phyloP scores from a whole-genome alignment of 1,140 invertebrate species.

The Drosophila nebulosa region DNA sequence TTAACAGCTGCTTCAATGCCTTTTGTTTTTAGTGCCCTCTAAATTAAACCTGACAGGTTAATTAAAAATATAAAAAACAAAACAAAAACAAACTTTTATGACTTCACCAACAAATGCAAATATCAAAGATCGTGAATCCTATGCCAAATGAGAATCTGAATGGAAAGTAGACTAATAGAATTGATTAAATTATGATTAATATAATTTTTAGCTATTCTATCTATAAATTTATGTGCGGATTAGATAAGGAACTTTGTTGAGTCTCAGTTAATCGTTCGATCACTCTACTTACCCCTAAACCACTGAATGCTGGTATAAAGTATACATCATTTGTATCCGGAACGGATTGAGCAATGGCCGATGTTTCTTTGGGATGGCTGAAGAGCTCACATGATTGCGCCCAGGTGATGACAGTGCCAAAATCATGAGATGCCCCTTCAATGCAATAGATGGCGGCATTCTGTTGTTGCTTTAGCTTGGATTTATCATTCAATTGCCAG shows the following conservation, averaged over 20 bases:
- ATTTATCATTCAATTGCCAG: conserved; percentile 87
- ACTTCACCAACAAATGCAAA: background rate
- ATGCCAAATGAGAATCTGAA: conserved; percentile 12
- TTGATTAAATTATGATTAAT: too few species aligned
- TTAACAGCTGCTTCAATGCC: background rate
- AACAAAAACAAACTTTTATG: background rate
- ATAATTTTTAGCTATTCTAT: background rate
- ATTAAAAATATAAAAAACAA: too few species aligned
- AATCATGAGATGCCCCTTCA: conserved; percentile 93
- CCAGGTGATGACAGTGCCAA: conserved; percentile 94
- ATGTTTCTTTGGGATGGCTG: conserved; percentile 86
- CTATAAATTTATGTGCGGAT: background rate
- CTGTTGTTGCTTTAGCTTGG: background rate
- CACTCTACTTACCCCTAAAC: conserved; percentile 87
- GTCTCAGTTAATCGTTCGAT: background rate
- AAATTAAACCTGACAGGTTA: background rate
- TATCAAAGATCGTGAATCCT: background rate
- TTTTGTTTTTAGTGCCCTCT: background rate
- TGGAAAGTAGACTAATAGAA: background rate
- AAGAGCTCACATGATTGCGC: conserved; percentile 88
- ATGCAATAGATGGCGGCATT: conserved; percentile 86
- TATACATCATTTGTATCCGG: conserved; percentile 90
- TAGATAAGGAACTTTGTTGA: background rate
- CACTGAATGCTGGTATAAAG: conserved; percentile 96
- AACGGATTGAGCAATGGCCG: conserved; percentile 87